Conservation (phyloP, 1,140 invertebrate species). For the Steinernema feltiae region DNA sequence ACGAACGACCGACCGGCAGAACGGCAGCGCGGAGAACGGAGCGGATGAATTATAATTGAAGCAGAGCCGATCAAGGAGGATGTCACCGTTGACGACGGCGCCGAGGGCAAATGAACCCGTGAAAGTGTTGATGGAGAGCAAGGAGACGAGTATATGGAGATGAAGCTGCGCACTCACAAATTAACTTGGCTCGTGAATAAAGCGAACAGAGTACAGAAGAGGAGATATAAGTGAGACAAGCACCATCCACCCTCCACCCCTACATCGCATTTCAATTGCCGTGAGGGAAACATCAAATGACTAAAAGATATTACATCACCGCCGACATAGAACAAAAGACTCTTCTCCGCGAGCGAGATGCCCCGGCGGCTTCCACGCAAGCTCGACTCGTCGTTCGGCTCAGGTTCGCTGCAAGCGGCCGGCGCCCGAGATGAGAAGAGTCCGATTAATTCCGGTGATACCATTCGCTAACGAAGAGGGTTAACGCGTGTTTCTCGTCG, state of each 20-base stretch:
- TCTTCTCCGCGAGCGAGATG: neutral
- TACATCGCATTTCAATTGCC: conserved; percentile 15
- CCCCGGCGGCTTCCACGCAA: neutral
- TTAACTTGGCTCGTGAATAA: conserved; percentile 2
- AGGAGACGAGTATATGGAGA: neutral
- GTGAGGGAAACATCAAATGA: conserved; percentile 11
- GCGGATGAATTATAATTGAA: neutral
- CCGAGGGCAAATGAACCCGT: neutral
- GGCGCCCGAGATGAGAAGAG: no score
- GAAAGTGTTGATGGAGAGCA: neutral
- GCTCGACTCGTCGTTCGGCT: neutral
- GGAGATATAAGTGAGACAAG: neutral
- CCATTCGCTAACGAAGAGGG: neutral
- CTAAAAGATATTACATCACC: conserved; percentile 14
- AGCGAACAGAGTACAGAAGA: neutral
- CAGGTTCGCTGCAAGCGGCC: neutral
- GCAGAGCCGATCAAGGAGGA: neutral
- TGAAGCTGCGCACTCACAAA: neutral
- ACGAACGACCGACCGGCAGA: neutral
- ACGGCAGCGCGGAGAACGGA: neutral
- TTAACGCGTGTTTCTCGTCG: no score
- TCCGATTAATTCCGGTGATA: conserved; percentile 2
- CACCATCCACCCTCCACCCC: conserved; percentile 11
- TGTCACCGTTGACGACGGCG: neutral
- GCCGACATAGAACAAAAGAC: conserved; percentile 13